A percentile compares a stretch with the other conserved stretches of the same genome.
Evolutionary conservation across 2,113 vertebrate genomes (phyloP).

Genomic region (Microcebus ravelobensis): DNA sequence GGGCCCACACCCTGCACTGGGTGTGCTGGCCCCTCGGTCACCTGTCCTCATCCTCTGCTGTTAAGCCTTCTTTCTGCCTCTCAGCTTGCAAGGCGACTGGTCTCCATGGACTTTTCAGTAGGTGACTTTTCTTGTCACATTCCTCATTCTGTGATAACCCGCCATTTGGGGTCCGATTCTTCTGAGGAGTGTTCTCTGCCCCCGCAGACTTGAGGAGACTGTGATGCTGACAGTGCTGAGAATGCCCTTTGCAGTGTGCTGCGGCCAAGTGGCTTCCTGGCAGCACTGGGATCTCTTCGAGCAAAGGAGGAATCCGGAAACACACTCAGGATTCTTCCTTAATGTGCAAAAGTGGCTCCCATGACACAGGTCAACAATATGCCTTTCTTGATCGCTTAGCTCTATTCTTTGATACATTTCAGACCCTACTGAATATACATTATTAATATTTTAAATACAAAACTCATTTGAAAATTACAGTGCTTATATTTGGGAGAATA

Average conservation of each 20-base stretch:
- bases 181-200: background rate
- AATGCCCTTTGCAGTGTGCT: background rate
- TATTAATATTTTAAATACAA: background rate
- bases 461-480: background rate
- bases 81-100: accelerated
- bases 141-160: background rate
- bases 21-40: accelerated
- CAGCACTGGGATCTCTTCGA: no score
- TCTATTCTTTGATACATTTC: background rate
- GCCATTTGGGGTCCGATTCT: background rate
- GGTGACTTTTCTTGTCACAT: background rate
- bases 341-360: no score
- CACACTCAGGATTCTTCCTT: background rate
- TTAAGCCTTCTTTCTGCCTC: accelerated
- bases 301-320: background rate
- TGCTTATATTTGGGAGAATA: background rate
- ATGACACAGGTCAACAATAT: accelerated
- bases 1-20: accelerated
- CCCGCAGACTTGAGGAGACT: background rate
- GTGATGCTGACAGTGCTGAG: background rate
- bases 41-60: no score
- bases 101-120: no score
- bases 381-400: no score
- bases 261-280: accelerated
- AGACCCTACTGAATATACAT: background rate